Base-by-base conservation (phyloP, 30 jellyfish, hydroid and myxozoan genomes). In the Rhopilema esculentum region DNA sequence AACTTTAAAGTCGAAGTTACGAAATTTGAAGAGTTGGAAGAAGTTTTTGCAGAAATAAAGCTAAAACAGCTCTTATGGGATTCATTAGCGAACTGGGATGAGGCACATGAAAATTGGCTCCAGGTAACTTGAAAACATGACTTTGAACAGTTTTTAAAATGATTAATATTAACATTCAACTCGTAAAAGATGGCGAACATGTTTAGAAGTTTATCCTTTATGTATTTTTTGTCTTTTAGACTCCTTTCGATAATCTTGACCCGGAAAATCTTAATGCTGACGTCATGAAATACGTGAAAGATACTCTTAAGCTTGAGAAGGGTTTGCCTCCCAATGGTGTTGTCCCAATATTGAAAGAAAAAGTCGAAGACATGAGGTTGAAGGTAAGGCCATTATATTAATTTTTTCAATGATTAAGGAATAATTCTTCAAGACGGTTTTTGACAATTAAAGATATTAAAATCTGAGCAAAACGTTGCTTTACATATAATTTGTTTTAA, bases 251-350 rank as follows among this genome's bases (percentile, higher is more conserved):
- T 29, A 89, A 92, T 26, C 80, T 96, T 26, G 80, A 91, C 66
- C 98, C 99, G 0, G 99, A 91, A 65, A 71, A 74, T 18, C 67
- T 96, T 87, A 85, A 82, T 50, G 68, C 97, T 16, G 93, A 83
- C 18, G 99, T 96, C 27, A 96, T 91, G 97, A 96, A 91, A 64
- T 96, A 96, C 67, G 99, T 91, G 8, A 96, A 96, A 74, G 91
- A 94, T 64, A 98, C 88, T 15, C 69, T 91, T 74, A 97, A 81
- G 49, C 93, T 96, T 27, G 99, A 96, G 86, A 96, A 96, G 66
- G 99, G 98, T 18, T 74, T 96, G 31, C 99, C 99, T 15, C 98
- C 99, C 1, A 96, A 96, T 87, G 97, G 97, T 22, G 98, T 96
- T 28, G 99, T 96, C 20, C 99, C 99, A 2, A 85, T 96, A 8